Percentiles rank a stretch among this genome's conserved stretches.
phyloP scores from a whole-genome alignment of 2,113 vertebrate genomes.

The Mustelus asterias region DNA sequence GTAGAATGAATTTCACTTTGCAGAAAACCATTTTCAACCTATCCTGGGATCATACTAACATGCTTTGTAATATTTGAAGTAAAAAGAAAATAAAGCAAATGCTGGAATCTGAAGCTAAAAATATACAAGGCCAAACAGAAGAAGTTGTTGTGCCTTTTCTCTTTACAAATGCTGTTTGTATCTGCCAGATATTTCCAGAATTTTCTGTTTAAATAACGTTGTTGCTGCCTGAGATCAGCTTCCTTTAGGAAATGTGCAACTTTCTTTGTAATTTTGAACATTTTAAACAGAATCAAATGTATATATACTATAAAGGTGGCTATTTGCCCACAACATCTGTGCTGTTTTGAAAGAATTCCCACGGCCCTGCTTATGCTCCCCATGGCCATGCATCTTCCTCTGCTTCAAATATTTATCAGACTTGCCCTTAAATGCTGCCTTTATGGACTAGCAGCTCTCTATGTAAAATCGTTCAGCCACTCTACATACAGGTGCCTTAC shows the following conservation, averaged over 20 bases:
- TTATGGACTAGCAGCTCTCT: neutral
- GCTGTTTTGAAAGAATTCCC: neutral
- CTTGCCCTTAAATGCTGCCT: neutral
- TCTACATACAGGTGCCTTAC: neutral
- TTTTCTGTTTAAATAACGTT: neutral
- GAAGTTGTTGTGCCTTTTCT: neutral
- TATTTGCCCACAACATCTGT: neutral
- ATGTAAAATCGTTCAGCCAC: neutral
- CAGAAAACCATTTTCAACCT: neutral
- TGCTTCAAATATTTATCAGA: neutral
- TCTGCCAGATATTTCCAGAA: neutral
- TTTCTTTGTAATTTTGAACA: neutral
- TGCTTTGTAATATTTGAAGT: neutral
- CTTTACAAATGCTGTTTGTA: neutral
- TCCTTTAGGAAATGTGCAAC: neutral
- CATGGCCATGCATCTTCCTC: neutral
- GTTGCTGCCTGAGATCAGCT: neutral
- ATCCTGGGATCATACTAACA: neutral
- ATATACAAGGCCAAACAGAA: neutral
- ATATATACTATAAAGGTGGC: too few relatives aligned
- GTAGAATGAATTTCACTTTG: neutral
- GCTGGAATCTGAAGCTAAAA: neutral
- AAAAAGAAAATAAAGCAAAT: neutral
- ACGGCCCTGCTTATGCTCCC: neutral
- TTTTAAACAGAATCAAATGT: neutral